Conservation (phyloP, 2,113 vertebrate genomes). For the Eubucco bourcierii region DNA sequence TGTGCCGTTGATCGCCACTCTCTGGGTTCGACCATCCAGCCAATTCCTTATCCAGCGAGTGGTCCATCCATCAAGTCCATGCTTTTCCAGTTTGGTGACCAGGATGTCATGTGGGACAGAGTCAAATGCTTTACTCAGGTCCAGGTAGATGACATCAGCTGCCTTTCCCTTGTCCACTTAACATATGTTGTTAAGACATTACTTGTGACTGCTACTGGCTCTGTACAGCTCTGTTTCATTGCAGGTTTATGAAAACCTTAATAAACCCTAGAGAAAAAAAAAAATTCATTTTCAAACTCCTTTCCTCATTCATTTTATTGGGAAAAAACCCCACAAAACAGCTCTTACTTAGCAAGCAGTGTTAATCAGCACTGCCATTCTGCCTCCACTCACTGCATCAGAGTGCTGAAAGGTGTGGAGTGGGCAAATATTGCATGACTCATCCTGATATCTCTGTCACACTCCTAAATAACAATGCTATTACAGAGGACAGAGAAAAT, state of each 20-base stretch:
- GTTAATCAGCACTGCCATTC: not conserved
- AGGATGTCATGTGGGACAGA: too few relatives aligned
- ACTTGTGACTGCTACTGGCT: not conserved
- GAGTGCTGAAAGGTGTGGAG: slow-evolving; percentile 44
- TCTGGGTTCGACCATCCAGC: too few relatives aligned
- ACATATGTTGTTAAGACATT: not conserved
- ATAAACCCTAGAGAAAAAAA: not conserved
- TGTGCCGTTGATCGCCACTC: too few relatives aligned
- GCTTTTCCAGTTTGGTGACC: too few relatives aligned
- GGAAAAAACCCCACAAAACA: not conserved
- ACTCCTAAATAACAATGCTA: slow-evolving; percentile 10
- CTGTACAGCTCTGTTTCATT: not conserved
- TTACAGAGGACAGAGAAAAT: not conserved
- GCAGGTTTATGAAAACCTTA: not conserved
- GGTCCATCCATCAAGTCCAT: too few relatives aligned
- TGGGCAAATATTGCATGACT: slow-evolving; percentile 40
- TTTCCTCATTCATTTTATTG: not conserved
- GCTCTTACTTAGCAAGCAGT: not conserved
- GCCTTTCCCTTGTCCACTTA: too few relatives aligned
- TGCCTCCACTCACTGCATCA: not conserved
- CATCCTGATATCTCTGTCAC: slow-evolving; percentile 2
- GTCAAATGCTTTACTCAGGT: too few relatives aligned
- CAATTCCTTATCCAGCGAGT: too few relatives aligned
- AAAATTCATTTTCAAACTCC: not conserved
- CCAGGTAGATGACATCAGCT: too few relatives aligned